Base-by-base conservation (phyloP, 2,888 invertebrate genomes). In the Strigamia transsilvanica region DNA sequence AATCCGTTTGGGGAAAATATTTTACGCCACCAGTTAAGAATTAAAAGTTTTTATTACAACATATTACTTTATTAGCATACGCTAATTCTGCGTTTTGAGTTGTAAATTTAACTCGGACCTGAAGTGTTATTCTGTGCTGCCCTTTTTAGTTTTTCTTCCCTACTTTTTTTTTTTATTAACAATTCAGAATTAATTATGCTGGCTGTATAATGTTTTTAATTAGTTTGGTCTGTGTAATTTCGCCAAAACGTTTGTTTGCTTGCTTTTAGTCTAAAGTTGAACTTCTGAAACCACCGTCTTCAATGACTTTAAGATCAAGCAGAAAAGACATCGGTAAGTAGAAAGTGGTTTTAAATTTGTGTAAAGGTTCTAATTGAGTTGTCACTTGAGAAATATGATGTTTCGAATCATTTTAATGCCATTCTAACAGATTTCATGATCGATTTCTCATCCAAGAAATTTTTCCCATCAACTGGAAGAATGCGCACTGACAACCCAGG, bases 401-500 rank as follows among this genome's bases (percentile, higher is more conserved):
- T 18, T 61, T 61, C 1, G 61, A 61, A 23, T 61, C 61, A 61
- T 61, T 61, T 46, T 61, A 18, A 61, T 61, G 61, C 23, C n/a
- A 61, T 61, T 61, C 23, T 18, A 61, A 61, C 61, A 61, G 61
- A 61, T 61, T 61, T 61, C 6, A 21, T 61, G 61, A 61, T 61
- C 61, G 61, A 61, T 61, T 61, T 61, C 18, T 61, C 61, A 61
- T 61, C 61, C 12, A 23, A 18, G 18, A 61, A 23, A 23, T 61
- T 61, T 61, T 23, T 61, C 21, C 61, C 61, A 61, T 61, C 61
- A 61, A 23, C 61, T 61, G 61, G 61, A 61, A 61, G 23, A 18
- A 61, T 61, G 61, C 18, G 61, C 23, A 61, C 61, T 61, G 61
- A 61, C 61, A 61, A 61, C 61, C 23, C 61, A 61, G 61, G 61